Conservation (phyloP, 2,888 invertebrate species). For the Xestia rhomboidea region DNA sequence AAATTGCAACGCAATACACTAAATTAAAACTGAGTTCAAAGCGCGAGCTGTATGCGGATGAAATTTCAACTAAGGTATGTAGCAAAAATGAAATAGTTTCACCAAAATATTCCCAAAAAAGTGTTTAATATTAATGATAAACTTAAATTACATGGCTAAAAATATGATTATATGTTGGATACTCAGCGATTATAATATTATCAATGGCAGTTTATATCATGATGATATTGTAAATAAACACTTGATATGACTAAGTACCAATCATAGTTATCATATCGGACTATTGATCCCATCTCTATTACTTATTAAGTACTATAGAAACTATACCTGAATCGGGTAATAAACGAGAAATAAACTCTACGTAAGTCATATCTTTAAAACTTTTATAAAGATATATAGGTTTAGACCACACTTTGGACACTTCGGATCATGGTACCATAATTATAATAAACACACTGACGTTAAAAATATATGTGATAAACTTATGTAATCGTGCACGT, state of each 20-base stretch:
- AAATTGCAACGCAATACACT: conserved; percentile 59
- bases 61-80: conserved; percentile 20
- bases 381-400: neutral
- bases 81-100: neutral
- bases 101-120: neutral
- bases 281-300: conserved; percentile 19
- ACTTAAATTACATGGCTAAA: neutral
- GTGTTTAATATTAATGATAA: neutral
- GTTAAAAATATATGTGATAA: neutral
- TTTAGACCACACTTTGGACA: too few species aligned
- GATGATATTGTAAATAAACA: conserved; percentile 1
- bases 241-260: neutral
- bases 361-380: neutral
- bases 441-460: neutral
- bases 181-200: neutral
- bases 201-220: neutral
- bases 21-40: conserved; percentile 62
- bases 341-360: neutral
- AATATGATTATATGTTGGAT: neutral
- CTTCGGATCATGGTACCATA: neutral
- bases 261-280: conserved; percentile 7
- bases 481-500: neutral
- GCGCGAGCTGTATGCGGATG: conserved; percentile 10
- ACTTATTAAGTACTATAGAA: neutral
- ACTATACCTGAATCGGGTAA: neutral